Evolutionary conservation across 2,113 vertebrate genomes (phyloP).

Genomic region (Ageneiosus marmoratus): DNA sequence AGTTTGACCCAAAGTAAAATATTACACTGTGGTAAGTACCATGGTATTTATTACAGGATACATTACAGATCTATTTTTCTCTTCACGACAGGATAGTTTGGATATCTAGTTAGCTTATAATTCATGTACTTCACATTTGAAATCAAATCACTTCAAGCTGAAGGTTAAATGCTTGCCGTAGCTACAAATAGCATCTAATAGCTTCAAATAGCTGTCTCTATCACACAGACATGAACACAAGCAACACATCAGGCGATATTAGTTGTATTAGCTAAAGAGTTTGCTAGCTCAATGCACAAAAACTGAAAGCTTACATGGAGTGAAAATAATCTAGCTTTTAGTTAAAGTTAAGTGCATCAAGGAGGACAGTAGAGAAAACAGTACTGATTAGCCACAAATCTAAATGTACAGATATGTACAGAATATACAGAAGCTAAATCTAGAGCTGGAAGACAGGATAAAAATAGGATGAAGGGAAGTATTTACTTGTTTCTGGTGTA

Average conservation of each 20-base stretch:
- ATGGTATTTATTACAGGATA: background rate
- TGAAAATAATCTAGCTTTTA: too few relatives aligned
- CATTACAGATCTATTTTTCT: background rate
- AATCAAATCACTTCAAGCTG: constrained; percentile 7
- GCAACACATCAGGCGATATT: too few relatives aligned
- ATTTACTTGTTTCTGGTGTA: constrained; percentile 91
- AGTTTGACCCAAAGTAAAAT: background rate
- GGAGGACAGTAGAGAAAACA: background rate
- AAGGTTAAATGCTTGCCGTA: background rate
- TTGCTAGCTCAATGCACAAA: too few relatives aligned
- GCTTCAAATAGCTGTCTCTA: background rate
- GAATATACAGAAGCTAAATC: background rate
- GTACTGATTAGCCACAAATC: background rate
- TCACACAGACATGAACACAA: background rate
- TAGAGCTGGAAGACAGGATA: constrained; percentile 14
- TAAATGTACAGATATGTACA: background rate
- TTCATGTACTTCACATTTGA: background rate
- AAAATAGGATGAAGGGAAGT: background rate
- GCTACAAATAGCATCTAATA: too few relatives aligned
- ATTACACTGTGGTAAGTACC: background rate
- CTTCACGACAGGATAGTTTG: background rate
- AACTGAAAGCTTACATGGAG: too few relatives aligned
- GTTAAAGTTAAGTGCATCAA: too few relatives aligned
- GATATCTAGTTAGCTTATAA: background rate
- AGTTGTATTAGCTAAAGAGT: background rate